Evolutionary conservation across 2,113 vertebrate species (phyloP), one percentile per base, ranked within the genome.

Genomic region (Perognathus longimembris): DNA sequence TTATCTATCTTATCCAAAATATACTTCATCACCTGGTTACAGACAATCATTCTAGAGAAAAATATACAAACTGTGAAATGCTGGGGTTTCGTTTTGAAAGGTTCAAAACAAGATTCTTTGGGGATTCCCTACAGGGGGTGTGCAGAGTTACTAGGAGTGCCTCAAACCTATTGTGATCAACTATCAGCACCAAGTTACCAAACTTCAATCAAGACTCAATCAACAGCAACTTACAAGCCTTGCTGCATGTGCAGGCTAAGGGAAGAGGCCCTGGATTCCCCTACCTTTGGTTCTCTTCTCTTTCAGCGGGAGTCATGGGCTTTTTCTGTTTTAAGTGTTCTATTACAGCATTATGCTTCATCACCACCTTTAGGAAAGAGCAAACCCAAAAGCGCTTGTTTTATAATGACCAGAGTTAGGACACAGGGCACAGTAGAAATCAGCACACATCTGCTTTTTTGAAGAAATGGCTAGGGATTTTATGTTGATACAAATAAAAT

Each of bases 1-100:
- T 99, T 99, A 98, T 99, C 99, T 76, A 99, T 99, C 98, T 99
- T 99, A 98, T 99, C 99, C 90, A 99, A 98, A 96, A 99, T 99
- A 93, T 98, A 99, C 97, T 99, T 99, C 99, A 99, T 99, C 97
- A 99, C 99, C 98, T 99, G 99, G 98, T 99, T 99, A 98, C 99
- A 99, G 85, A 99, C 99, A 78, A 99, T 99, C 99, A 99, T 99
- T 97, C 99, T 99, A 97, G 84, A 93, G 93, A 97, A 95, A 95
- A 96, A 96, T 54, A 97, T 12, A 97, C 74, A 97, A 93, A 30
- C 84, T 75, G 92, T 85, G 96, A 94, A 69, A 97, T 50, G 70
- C 67, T 75, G 79, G 63, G 14, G 8, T 61, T 84, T 82, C 69
- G 84, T 38, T 69, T 38, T n/a, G n/a, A 76, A 85, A 88, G 73